Evolutionary conservation across 2,113 vertebrate genomes (phyloP), one percentile per base, ranked within the genome.

Genomic region (Silurus asotus): DNA sequence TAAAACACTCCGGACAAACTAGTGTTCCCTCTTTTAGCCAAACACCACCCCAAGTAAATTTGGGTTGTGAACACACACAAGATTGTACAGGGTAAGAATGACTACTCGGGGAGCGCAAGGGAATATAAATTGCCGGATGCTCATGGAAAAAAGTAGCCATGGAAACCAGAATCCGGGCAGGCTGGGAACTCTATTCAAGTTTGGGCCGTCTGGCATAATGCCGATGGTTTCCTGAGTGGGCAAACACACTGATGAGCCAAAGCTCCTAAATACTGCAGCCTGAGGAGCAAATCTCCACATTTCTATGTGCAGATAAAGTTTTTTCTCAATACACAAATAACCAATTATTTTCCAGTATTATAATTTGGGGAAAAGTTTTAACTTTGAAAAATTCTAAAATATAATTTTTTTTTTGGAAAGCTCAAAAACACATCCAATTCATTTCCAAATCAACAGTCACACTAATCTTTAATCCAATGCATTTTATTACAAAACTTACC

Each of bases 121-220:
- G 88, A 86, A 88, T 88, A 89, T 88, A 84, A 88, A 89, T 89
- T 89, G 86, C 88, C 84, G 81, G 87, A 89, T 89, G 84, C 82
- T 86, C 61, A 59, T 11, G 23, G 56, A 84, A 80, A 88, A 83
- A 87, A 86, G 74, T 56, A 88, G 87, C 84, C 86, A 88, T 89
- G 81, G 87, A 87, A 88, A 89, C 88, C 84, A 87, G 88, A 88
- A 89, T 85, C 87, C 87, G 84, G 56, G 67, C 83, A 62, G 86
- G 81, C 89, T 84, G 89, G 89, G 89, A 89, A 89, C 88, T 83
- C 86, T 86, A 84, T 88, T 89, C 88, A 88, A 88, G 77, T 86
- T 88, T 86, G 82, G 56, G 20, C 81, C 14, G 84, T 84, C 69
- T 88, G 86, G 84, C 67, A 79, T 58, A 81, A 84, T 55, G 82